Evolutionary conservation across 64 coral and sea anemone species (phyloP).

Genomic region (Pocillopora verrucosa): DNA sequence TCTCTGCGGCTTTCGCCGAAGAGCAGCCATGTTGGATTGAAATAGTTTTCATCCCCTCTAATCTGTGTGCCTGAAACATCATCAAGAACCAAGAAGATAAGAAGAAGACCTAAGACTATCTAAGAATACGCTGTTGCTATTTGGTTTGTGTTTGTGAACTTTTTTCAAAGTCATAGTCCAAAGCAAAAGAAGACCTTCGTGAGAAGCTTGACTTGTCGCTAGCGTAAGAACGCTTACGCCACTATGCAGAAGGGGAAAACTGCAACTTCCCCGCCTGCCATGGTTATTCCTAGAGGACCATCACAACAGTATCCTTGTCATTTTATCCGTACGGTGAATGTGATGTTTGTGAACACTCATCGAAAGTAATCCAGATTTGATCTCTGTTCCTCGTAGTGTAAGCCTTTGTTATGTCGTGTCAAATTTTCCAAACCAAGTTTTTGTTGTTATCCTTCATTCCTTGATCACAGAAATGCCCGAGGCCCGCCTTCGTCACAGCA

Average conservation of each 20-base stretch:
- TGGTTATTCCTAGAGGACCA: slow-evolving; percentile 41
- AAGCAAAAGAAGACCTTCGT: slow-evolving; percentile 94
- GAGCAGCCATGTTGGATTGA: slow-evolving; percentile 97
- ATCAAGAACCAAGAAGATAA: slow-evolving; percentile 62
- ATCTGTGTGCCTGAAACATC: slow-evolving; percentile 78
- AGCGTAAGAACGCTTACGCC: slow-evolving; percentile 90
- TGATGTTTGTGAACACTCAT: neutral
- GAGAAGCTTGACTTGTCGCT: slow-evolving; percentile 78
- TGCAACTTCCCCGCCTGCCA: slow-evolving; percentile 69
- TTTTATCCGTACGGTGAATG: neutral
- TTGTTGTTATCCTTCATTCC: slow-evolving; percentile 69
- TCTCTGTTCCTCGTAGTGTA: neutral
- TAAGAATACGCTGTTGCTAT: slow-evolving; percentile 11
- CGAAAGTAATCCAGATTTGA: slow-evolving; percentile 8
- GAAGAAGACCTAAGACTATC: slow-evolving; percentile 8
- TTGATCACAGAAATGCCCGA: slow-evolving; percentile 68
- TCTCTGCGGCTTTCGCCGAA: slow-evolving; percentile 98
- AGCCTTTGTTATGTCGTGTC: slow-evolving; percentile 63
- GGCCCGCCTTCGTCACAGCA: slow-evolving; percentile 76
- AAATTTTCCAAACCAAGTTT: slow-evolving; percentile 58
- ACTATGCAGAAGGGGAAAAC: slow-evolving; percentile 95
- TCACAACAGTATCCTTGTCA: slow-evolving; percentile 74
- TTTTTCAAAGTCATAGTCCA: slow-evolving; percentile 63
- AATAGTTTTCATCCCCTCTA: slow-evolving; percentile 79
- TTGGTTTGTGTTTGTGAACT: slow-evolving; percentile 49